Evolutionary conservation across 2,888 invertebrate species (phyloP).

Genomic region (Timema podura): DNA sequence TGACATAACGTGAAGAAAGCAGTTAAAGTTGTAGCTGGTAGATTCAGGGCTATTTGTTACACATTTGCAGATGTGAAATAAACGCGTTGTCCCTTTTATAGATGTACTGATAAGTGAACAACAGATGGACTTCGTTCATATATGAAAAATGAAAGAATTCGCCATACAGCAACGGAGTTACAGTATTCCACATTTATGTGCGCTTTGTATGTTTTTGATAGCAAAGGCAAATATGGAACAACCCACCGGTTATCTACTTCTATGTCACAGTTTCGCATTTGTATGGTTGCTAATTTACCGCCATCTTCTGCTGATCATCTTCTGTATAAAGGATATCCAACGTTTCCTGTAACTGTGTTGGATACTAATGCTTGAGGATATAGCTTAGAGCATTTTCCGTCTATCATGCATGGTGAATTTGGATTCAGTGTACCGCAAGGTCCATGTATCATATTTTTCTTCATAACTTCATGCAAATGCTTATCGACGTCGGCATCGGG

Average conservation of each 20-base stretch:
- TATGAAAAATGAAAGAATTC: conserved; percentile 27
- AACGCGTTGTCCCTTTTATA: conserved; percentile 21
- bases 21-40: conserved; percentile 17
- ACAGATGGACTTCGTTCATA: conserved; percentile 32
- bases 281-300: conserved; percentile 14
- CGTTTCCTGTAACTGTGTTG: conserved; percentile 19
- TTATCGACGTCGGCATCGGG: conserved; percentile 32
- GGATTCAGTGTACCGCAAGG: conserved; percentile 34
- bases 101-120: conserved; percentile 20
- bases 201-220: conserved; percentile 14
- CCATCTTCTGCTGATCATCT: conserved; percentile 23
- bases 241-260: conserved; percentile 39
- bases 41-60: conserved; percentile 17
- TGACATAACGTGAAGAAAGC: conserved; percentile 21
- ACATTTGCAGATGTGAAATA: conserved; percentile 21
- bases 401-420: conserved; percentile 24
- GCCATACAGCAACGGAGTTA: conserved; percentile 28
- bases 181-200: conserved; percentile 35
- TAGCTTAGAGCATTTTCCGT: conserved; percentile 20
- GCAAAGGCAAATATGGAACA: conserved; percentile 34
- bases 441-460: conserved; percentile 35
- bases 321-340: conserved; percentile 19
- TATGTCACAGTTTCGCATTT: conserved; percentile 15
- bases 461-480: conserved; percentile 33
- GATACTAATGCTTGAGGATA: conserved; percentile 20